Base-by-base conservation (phyloP, 2,888 invertebrate species). In the Apoda limacodes region DNA sequence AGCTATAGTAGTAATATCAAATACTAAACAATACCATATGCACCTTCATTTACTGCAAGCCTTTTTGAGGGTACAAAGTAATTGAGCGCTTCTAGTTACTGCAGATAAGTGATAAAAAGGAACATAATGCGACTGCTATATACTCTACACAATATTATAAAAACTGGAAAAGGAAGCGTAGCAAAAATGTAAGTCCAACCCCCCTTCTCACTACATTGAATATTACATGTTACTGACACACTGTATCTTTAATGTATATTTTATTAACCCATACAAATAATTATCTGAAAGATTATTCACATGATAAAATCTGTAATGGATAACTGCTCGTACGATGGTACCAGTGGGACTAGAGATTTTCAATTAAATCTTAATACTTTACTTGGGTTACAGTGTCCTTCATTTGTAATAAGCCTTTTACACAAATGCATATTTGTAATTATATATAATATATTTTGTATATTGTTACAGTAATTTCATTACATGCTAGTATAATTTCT, bases 261-360 rank as follows among this genome's bases (percentile, higher is more conserved):
- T n/a, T n/a, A n/a, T n/a, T n/a, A n/a, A n/a, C n/a, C n/a, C n/a
- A n/a, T n/a, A n/a, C n/a, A n/a, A n/a, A n/a, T n/a, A n/a, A n/a
- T n/a, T n/a, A n/a, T n/a, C n/a, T n/a, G n/a, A n/a, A n/a, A n/a
- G n/a, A n/a, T n/a, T n/a, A n/a, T n/a, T n/a, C n/a, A n/a, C n/a
- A n/a, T n/a, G n/a, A n/a, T n/a, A n/a, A n/a, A n/a, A n/a, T n/a
- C n/a, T n/a, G n/a, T n/a, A n/a, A n/a, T n/a, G n/a, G n/a, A n/a
- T n/a, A n/a, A 6, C 5, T 64, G 65, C 59, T 68, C 72, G 64
- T 71, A 80, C 80, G 78, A 81, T 75, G 80, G 76, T 68, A 70
- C 75, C 81, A 83, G 83, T 83, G 83, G 83, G 85, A 86, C 86
- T 86, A 86, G 85, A 85, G 83, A 84, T 83, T 84, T 84, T 83